phyloP scores from a whole-genome alignment of 2,797 vertebrate genomes.

The Bryconaethiops microstoma region DNA sequence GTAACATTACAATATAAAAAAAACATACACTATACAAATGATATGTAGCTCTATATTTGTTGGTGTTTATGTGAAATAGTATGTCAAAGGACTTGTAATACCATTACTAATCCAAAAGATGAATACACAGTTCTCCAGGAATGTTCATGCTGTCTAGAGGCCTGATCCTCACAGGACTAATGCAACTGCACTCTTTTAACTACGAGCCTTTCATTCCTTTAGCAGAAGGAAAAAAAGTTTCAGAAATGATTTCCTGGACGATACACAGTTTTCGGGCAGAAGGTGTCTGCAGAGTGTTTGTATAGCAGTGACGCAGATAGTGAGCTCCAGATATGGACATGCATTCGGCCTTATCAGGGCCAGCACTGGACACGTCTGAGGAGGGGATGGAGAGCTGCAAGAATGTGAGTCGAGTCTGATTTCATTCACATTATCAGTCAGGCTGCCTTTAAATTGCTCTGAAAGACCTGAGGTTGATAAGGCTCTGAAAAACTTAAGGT shows the following conservation, averaged over 20 bases:
- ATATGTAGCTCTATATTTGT: no score
- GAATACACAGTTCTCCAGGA: not conserved
- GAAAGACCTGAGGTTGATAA: not conserved
- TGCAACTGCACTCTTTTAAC: not conserved
- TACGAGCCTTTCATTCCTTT: not conserved
- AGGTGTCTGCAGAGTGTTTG: slow-evolving; percentile 47
- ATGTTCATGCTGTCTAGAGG: not conserved
- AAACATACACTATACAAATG: no score
- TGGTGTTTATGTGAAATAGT: no score
- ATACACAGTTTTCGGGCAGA: slow-evolving; percentile 30
- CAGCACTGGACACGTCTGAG: slow-evolving; percentile 59
- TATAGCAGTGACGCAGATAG: slow-evolving; percentile 44
- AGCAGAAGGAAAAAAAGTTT: not conserved
- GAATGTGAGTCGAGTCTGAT: slow-evolving; percentile 68
- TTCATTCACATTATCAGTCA: slow-evolving; percentile 60
- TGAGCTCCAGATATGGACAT: slow-evolving; percentile 46
- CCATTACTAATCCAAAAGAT: not conserved
- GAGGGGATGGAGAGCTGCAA: slow-evolving; percentile 59
- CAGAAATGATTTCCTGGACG: slow-evolving; percentile 40
- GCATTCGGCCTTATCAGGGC: slow-evolving; percentile 67
- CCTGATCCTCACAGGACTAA: not conserved
- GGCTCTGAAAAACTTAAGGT: not conserved
- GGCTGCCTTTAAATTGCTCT: not conserved
- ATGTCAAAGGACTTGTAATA: no score
- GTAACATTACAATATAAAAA: no score